Base-by-base conservation (phyloP, 2,888 invertebrate genomes). In the Nephrocerus scutellatus region DNA sequence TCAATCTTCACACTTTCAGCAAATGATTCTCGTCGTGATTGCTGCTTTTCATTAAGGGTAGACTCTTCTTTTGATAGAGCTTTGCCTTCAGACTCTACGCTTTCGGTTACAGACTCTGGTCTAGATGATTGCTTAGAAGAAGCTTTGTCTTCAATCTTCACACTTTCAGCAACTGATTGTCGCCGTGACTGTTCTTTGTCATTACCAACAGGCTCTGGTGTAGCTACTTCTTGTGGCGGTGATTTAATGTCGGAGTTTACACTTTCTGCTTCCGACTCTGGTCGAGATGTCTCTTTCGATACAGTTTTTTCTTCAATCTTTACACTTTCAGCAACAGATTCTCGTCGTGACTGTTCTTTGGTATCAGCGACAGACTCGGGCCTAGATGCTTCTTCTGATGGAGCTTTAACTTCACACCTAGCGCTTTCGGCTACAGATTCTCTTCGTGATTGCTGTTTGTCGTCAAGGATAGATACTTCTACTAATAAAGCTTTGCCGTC, bases 1-100 rank as follows among this genome's bases (percentile, higher is more conserved):
- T 30, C 8, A 0, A 50, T 44, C 18, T 47, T 46, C 1, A 47
- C 50, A 33, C 49, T 49, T 30, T 45, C 48, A 0, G 37, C 32
- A 9, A 32, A 42, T 13, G 30, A 43, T 4, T 24, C 13, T 31
- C 14, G n/a, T 12, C 21, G 24, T 3, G 7, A 1, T 31, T 23
- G 5, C 39, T 39, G 10, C 24, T 38, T 12, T 4, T 26, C 8
- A 7, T 33, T 41, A 3, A 20, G 18, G 9, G 20, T 16, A 28
- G 36, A 26, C 7, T 16, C 20, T 9, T 25, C 23, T 10, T 12
- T n/a, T 4, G 36, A 30, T 14, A 30, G 21, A 28, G 10, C 13
- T 30, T 33, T 14, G 37, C 34, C 7, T 38, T 37, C 2, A 36
- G 16, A 21, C 26, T 13, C 2, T 48, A 48, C 13, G 40, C 37